Base-by-base conservation (phyloP, 1,140 invertebrate genomes). In the Hyles euphorbiae region DNA sequence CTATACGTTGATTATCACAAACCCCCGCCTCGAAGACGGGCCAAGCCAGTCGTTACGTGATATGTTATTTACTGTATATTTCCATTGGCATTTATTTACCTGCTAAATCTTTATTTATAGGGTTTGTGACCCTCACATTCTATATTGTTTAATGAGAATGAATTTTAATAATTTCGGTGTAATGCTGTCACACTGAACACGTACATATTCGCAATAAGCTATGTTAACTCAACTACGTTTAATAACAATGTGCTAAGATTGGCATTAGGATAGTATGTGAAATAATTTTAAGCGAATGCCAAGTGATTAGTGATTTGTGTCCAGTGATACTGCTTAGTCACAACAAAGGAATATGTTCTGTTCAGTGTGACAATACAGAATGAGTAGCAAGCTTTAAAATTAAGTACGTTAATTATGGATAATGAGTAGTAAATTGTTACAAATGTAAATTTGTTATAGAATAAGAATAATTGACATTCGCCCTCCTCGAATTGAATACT, bases 371-470 rank as follows among this genome's bases (percentile, higher is more conserved):
- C 12, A n/a, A n/a, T 48, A 22, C 46, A 48, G 22, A 56, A 81
- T 83, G 83, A 76, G 77, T 66, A 67, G 66, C 72, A 79, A 84
- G 83, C 83, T 87, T 87, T 87, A 87, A 84, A 66, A 58, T 75
- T 83, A 84, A 83, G 81, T 83, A 78, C 69, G 70, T 77, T 78
- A 75, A 68, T 67, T 68, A 70, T 65, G 58, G 58, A 34, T 68
- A 62, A 70, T 56, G 64, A 68, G 73, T 84, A 81, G 74, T 63
- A 55, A 76, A 81, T 81, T 87, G 82, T 87, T 87, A 81, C 70
- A 65, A 56, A 72, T 83, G 80, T 87, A 84, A 76, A 87, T 81
- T 87, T 83, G 84, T 87, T 84, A 71, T 85, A 87, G 77, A 57
- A 62, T 79, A 80, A 77, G 71, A 64, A 58, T 69, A 72, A 75